Evolutionary conservation across 1,140 invertebrate genomes (phyloP).

Genomic region (Parapsyche elsis): DNA sequence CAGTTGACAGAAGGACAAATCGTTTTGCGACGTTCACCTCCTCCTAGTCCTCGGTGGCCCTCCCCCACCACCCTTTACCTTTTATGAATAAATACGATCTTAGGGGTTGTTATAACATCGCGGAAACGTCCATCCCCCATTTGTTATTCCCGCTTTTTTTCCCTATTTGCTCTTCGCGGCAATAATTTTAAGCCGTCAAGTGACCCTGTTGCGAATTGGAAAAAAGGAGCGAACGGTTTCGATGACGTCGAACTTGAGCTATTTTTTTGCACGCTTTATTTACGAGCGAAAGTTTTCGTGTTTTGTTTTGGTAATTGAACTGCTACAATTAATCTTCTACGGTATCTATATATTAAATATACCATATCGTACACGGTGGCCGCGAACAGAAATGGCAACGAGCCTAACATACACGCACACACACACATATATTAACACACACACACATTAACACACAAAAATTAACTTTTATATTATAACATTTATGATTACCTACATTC

Average conservation of each 20-base stretch:
- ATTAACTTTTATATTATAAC: no score
- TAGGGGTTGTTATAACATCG: conserved; percentile 54
- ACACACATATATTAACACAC: no score
- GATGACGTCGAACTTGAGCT: not conserved
- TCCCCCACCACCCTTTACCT: conserved; percentile 35
- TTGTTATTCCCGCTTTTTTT: conserved; percentile 49
- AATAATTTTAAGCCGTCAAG: conserved; percentile 56
- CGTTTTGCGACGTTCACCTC: conserved; percentile 53
- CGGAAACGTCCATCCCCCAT: conserved; percentile 54
- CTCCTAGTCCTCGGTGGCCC: not conserved
- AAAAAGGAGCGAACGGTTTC: not conserved
- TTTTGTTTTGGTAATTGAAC: conserved; percentile 28
- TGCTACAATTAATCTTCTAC: conserved; percentile 1
- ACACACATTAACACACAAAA: no score
- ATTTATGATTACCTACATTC: no score
- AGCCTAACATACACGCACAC: no score
- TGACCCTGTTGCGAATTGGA: conserved; percentile 47
- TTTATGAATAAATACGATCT: conserved; percentile 57
- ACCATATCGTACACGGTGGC: no score
- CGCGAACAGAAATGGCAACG: no score
- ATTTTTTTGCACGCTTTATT: not conserved
- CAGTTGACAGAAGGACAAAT: conserved; percentile 57
- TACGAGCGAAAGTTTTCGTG: not conserved
- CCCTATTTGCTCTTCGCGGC: conserved; percentile 47
- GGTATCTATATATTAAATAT: no score